Conservation (phyloP, 2,113 vertebrate species). For the Tretioscincus oriximinensis region DNA sequence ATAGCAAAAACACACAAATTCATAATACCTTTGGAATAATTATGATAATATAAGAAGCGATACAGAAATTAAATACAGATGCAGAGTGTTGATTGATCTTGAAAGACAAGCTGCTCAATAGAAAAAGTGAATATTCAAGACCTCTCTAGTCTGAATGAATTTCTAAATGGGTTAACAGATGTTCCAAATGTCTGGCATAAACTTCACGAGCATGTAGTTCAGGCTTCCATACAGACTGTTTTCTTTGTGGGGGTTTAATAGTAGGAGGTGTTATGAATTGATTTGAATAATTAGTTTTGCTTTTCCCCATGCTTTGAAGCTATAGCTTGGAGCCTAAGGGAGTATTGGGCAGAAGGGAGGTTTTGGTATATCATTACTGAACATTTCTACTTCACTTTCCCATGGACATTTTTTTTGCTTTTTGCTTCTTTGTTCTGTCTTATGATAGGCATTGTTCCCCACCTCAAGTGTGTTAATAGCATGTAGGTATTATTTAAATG, state of each 20-base stretch:
- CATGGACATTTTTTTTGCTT: not conserved
- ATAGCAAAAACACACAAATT: slow-evolving; percentile 33
- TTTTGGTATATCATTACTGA: slow-evolving; percentile 18
- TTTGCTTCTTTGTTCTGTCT: not conserved
- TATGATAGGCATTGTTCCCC: not conserved
- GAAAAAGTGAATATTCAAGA: slow-evolving; percentile 4
- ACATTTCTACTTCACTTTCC: slow-evolving; percentile 10
- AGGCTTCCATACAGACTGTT: not conserved
- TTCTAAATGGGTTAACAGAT: slow-evolving; percentile 4
- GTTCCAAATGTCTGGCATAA: slow-evolving; percentile 30
- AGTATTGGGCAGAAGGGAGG: not conserved
- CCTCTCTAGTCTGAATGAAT: slow-evolving; percentile 32
- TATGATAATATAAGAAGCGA: slow-evolving; percentile 29
- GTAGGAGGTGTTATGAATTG: slow-evolving; percentile 42
- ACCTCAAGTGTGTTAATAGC: not conserved
- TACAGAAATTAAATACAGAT: slow-evolving; percentile 26
- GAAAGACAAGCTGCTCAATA: slow-evolving; percentile 16
- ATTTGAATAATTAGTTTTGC: slow-evolving; percentile 47
- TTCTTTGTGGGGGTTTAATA: slow-evolving; percentile 26
- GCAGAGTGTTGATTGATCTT: not conserved
- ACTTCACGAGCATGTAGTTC: not conserved
- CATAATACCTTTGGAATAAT: not conserved
- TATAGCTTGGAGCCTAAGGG: slow-evolving; percentile 4
- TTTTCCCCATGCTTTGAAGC: slow-evolving; percentile 36
- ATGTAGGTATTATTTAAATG: slow-evolving; percentile 23